These are phyloP conservation scores for Oryzias celebensis DNA, from an alignment of 2,113 vertebrate genomes.

Conservation along the genomic window DNA sequence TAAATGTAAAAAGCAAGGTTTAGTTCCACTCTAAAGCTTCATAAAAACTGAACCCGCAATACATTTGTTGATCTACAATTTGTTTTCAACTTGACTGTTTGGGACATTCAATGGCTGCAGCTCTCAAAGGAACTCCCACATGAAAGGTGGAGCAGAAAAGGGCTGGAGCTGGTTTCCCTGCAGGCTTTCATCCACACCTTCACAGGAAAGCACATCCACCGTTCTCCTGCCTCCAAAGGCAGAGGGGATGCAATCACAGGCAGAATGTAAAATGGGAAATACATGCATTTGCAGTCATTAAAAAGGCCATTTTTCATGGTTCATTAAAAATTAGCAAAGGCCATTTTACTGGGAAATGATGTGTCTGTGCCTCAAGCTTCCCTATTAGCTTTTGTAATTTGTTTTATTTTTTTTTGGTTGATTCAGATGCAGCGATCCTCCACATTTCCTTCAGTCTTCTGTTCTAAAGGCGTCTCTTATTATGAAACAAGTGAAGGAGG, in stretches of 20 bases:
- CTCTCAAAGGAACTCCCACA: too few species aligned
- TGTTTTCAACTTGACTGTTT: too few species aligned
- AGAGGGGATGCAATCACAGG: too few species aligned
- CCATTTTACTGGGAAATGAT: constrained; percentile 10
- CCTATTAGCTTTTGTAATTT: not conserved
- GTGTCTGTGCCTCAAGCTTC: not conserved
- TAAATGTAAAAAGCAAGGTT: too few species aligned
- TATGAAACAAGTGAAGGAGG: too few species aligned
- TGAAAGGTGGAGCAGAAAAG: too few species aligned
- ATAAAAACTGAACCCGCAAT: too few species aligned
- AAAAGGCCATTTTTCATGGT: constrained; percentile 7
- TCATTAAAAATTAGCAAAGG: constrained; percentile 16
- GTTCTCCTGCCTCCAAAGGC: not conserved
- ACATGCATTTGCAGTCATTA: constrained; percentile 1
- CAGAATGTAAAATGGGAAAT: not conserved
- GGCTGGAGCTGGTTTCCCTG: too few species aligned
- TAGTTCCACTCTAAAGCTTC: too few species aligned
- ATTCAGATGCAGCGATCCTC: not conserved
- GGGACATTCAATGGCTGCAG: too few species aligned
- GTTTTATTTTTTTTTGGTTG: not conserved
- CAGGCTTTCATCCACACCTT: not conserved
- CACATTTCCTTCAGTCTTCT: not conserved
- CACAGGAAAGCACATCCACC: not conserved
- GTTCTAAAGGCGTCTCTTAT: not conserved
- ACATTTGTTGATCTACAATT: too few species aligned